Conservation (phyloP, 2,888 invertebrate species). For the Malacosoma neustria region DNA sequence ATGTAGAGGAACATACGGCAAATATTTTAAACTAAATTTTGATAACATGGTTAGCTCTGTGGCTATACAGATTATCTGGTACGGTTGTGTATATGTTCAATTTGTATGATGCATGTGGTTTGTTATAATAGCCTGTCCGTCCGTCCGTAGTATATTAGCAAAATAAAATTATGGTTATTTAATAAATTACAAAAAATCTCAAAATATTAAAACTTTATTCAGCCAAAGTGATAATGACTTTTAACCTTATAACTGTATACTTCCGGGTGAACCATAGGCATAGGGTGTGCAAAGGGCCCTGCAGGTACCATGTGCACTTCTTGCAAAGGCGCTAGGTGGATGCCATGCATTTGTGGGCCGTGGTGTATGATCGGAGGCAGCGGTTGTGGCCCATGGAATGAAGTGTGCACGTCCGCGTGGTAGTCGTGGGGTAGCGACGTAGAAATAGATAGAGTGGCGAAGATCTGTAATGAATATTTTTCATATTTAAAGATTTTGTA, state of each 20-base stretch:
- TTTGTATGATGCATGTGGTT: too few species aligned
- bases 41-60: too few species aligned
- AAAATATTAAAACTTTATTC: too few species aligned
- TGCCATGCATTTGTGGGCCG: constrained; percentile 2
- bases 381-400: background rate
- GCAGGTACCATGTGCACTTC: constrained; percentile 7
- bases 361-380: background rate
- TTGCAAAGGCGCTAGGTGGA: background rate
- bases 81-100: too few species aligned
- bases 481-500: too few species aligned
- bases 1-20: too few species aligned
- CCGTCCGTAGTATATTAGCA: too few species aligned
- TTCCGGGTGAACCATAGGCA: constrained; percentile 8
- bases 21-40: too few species aligned
- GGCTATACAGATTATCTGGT: too few species aligned
- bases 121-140: too few species aligned
- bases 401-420: constrained; percentile 6
- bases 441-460: constrained; percentile 6
- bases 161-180: too few species aligned
- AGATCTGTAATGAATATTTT: constrained; percentile 10
- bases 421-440: constrained; percentile 5
- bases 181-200: too few species aligned
- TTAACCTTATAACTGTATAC: constrained; percentile 15
- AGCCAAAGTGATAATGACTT: constrained; percentile 12
- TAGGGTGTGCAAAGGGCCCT: constrained; percentile 11